phyloP scores from a whole-genome alignment of 2,113 vertebrate genomes.

The Dicrurus megarhynchus region DNA sequence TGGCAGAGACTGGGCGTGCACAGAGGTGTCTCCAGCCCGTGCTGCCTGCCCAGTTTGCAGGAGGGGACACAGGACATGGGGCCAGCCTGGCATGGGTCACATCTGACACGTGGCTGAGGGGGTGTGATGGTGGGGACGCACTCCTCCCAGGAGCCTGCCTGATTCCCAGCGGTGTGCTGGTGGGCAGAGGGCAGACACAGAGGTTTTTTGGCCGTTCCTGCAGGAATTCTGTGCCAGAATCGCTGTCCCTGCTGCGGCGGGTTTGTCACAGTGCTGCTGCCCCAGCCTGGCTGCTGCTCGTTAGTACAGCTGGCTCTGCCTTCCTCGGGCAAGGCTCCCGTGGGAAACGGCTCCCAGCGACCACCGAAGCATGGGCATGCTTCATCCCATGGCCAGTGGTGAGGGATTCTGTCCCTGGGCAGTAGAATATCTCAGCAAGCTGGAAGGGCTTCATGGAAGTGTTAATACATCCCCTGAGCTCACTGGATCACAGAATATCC shows the following conservation, averaged over 20 bases:
- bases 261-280: conserved; percentile 12
- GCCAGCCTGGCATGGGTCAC: background rate
- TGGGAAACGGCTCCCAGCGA: rapidly evolving
- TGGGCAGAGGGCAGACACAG: background rate
- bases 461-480: background rate
- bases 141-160: background rate
- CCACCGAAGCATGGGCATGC: rapidly evolving
- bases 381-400: rapidly evolving
- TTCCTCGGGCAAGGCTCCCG: background rate
- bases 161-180: background rate
- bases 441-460: background rate
- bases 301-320: background rate
- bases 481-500: background rate
- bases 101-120: rapidly evolving
- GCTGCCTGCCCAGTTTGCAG: background rate
- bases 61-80: background rate
- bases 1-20: background rate
- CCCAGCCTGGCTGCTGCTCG: conserved; percentile 6
- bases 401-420: background rate
- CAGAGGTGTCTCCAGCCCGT: background rate
- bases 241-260: background rate
- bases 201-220: background rate
- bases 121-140: rapidly evolving
- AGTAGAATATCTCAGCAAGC: background rate
- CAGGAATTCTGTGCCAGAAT: background rate